Evolutionary conservation across 2,888 invertebrate genomes (phyloP).

Genomic region (Cephus rjabovi): DNA sequence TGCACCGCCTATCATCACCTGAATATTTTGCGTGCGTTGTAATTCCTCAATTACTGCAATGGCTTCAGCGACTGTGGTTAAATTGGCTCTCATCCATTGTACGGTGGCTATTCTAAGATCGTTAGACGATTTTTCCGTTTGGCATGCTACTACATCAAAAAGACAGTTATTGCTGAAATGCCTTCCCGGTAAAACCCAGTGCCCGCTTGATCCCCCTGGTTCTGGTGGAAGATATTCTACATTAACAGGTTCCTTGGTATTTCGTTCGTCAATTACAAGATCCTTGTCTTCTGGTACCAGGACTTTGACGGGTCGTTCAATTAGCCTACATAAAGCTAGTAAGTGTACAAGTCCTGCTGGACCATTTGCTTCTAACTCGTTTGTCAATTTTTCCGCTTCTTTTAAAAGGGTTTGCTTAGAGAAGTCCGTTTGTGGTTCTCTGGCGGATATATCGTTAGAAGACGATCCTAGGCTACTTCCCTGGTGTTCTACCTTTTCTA

Average conservation of each 20-base stretch:
- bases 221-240: constrained; percentile 36
- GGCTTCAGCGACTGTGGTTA: constrained; percentile 20
- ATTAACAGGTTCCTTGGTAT: constrained; percentile 13
- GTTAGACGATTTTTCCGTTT: constrained; percentile 26
- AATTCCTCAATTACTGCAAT: constrained; percentile 23
- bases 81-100: constrained; percentile 28
- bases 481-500: background rate
- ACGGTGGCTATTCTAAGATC: constrained; percentile 30
- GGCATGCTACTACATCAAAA: constrained; percentile 41
- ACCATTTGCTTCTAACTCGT: constrained; percentile 35
- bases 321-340: constrained; percentile 29
- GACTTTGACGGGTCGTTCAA: constrained; percentile 32
- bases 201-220: constrained; percentile 32
- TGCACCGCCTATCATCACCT: constrained; percentile 46
- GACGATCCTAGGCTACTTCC: background rate
- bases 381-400: constrained; percentile 23
- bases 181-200: constrained; percentile 39
- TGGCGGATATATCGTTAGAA: background rate
- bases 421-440: background rate
- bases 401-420: background rate
- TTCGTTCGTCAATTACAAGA: background rate
- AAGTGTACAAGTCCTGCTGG: constrained; percentile 40
- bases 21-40: background rate
- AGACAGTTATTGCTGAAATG: constrained; percentile 46
- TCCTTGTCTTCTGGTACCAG: constrained; percentile 19